Base-by-base conservation (phyloP, 2,797 vertebrate species). In the Urophycis tenuis region DNA sequence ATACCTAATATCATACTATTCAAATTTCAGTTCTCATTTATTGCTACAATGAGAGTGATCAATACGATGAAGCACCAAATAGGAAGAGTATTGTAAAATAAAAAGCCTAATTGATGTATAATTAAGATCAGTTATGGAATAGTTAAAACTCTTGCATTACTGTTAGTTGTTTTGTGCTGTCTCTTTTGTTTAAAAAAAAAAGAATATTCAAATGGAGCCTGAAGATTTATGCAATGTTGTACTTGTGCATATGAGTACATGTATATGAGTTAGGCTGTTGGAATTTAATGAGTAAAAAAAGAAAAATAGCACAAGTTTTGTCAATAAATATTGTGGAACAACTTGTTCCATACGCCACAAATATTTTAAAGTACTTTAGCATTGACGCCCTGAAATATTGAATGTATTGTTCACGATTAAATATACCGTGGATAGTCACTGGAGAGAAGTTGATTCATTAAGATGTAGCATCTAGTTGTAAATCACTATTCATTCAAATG, bases 221-320 rank as follows among this genome's bases (percentile, higher is more conserved):
- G 89, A 93, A 86, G 88, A 92, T 91, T 92, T 94, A 94, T 94
- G 93, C 93, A 93, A 94, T 93, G 90, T 89, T 93, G 89, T 93
- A 92, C 87, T 89, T 89, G 88, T 90, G 82, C 89, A 89, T 91
- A 85, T 90, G 86, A 90, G 87, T 85, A 90, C 31, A 33, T 71
- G 69, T 31, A 64, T 64, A 64, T 12, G 25, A 64, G 60, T 67
- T 67, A 29, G 60, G 81, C 85, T 92, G 87, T 92, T 92, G 81
- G 89, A 91, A 91, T 91, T 93, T 87, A 90, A 81, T 84, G 8
- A 7, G 70, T 71, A 7, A 71, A 32, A 34, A 85, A 88, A 86
- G 84, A 74, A 74, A 75, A 74, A 84, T 84, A 83, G 84, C 87
- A 85, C 83, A 83, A 80, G 78, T 82, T 79, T 88, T 82, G 86